A percentile compares a stretch with the other conserved stretches of the same genome.
Evolutionary conservation across 2,797 vertebrate species (phyloP).

Genomic region (Cyclopterus lumpus): DNA sequence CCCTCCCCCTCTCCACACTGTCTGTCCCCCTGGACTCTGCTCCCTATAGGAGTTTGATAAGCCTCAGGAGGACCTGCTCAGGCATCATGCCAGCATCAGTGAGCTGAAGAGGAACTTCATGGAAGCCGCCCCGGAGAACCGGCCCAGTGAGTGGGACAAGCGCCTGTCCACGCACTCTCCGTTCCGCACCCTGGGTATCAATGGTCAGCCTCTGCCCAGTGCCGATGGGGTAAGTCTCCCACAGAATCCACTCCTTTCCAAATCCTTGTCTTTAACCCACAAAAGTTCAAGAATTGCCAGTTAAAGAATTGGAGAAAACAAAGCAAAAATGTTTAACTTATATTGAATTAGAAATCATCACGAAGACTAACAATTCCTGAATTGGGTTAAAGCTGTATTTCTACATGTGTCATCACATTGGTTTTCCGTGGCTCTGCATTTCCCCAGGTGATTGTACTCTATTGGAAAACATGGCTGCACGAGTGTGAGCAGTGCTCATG

Average conservation of each 20-base stretch:
- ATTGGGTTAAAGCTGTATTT: constrained; percentile 11
- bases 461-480: constrained; percentile 19
- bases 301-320: constrained; percentile 28
- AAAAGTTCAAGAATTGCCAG: constrained; percentile 9
- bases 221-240: constrained; percentile 90
- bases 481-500: constrained; percentile 38
- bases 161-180: constrained; percentile 95
- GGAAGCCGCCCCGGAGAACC: constrained; percentile 89
- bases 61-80: constrained; percentile 92
- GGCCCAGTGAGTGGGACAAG: constrained; percentile 97
- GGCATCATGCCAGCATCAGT: constrained; percentile 94
- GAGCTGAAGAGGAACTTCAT: constrained; percentile 97
- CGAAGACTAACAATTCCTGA: constrained; percentile 29
- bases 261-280: not conserved
- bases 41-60: constrained; percentile 89
- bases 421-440: constrained; percentile 4
- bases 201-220: constrained; percentile 86
- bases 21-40: not conserved
- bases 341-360: not conserved
- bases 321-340: not conserved
- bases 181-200: constrained; percentile 87
- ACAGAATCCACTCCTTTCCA: not conserved
- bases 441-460: constrained; percentile 1
- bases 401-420: not conserved
- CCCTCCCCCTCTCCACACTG: not conserved